Evolutionary conservation across 1,140 invertebrate genomes (phyloP).

Genomic region (Drosophila takahashii): DNA sequence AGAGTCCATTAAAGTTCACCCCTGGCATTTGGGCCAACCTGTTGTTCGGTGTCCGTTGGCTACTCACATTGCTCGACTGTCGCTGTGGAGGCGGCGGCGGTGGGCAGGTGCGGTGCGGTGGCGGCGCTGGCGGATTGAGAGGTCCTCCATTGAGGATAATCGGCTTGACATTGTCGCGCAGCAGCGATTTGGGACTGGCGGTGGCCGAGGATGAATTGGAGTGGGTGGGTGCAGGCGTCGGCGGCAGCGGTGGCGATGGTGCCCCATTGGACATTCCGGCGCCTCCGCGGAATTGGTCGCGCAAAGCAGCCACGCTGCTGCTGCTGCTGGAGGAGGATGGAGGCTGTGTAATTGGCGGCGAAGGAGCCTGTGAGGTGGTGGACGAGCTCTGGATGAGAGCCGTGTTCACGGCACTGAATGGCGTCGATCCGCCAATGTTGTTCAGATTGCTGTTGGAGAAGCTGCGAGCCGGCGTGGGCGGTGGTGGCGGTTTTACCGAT

Average conservation of each 20-base stretch:
- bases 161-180: constrained; percentile 68
- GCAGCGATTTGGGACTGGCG: constrained; percentile 59
- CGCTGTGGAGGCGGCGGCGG: constrained; percentile 81
- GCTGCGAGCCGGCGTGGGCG: constrained; percentile 81
- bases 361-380: constrained; percentile 45
- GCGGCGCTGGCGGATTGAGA: constrained; percentile 77
- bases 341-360: constrained; percentile 62
- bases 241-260: constrained; percentile 57
- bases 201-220: constrained; percentile 34
- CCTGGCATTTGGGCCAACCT: constrained; percentile 56
- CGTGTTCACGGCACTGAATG: constrained; percentile 70
- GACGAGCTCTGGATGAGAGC: constrained; percentile 61
- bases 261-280: constrained; percentile 38
- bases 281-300: constrained; percentile 72
- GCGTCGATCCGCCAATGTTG: constrained; percentile 40
- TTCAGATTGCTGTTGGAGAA: constrained; percentile 82
- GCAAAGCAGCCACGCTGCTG: constrained; percentile 72
- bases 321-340: constrained; percentile 71
- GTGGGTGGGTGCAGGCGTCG: constrained; percentile 34
- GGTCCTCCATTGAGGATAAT: constrained; percentile 79
- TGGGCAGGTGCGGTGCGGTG: constrained; percentile 80
- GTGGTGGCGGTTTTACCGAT: constrained; percentile 81
- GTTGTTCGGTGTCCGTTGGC: constrained; percentile 29
- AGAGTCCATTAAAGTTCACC: constrained; percentile 18
- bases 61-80: constrained; percentile 82